Evolutionary conservation across 2,797 vertebrate genomes (phyloP).

Genomic region (Muscicapa comitata): DNA sequence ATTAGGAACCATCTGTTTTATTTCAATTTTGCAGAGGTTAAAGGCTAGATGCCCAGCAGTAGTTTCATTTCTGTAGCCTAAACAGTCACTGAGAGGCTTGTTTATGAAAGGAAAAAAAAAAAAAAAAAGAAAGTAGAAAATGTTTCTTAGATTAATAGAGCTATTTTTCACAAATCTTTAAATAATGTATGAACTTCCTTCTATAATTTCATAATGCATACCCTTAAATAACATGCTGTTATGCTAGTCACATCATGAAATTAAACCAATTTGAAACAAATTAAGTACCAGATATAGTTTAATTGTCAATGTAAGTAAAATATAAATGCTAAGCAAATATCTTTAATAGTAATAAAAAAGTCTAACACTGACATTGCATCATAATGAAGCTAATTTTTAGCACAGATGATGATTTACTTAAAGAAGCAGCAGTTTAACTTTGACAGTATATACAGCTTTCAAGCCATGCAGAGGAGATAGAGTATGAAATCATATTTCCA

Average conservation of each 20-base stretch:
- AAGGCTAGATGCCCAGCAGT: neutral
- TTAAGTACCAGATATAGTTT: neutral
- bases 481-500: neutral
- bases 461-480: neutral
- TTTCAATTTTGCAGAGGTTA: neutral
- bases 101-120: neutral
- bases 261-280: neutral
- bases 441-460: neutral
- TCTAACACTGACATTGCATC: neutral
- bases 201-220: neutral
- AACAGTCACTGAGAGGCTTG: neutral
- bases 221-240: neutral
- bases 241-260: neutral
- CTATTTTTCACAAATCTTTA: neutral
- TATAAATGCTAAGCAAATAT: neutral
- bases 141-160: neutral
- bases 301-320: neutral
- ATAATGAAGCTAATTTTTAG: neutral
- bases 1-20: neutral
- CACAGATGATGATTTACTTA: neutral
- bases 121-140: neutral
- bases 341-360: neutral
- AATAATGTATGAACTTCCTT: neutral
- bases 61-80: neutral
- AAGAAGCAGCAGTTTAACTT: neutral